Conservation (phyloP, 2,113 vertebrate genomes). For the Cyanistes caeruleus region DNA sequence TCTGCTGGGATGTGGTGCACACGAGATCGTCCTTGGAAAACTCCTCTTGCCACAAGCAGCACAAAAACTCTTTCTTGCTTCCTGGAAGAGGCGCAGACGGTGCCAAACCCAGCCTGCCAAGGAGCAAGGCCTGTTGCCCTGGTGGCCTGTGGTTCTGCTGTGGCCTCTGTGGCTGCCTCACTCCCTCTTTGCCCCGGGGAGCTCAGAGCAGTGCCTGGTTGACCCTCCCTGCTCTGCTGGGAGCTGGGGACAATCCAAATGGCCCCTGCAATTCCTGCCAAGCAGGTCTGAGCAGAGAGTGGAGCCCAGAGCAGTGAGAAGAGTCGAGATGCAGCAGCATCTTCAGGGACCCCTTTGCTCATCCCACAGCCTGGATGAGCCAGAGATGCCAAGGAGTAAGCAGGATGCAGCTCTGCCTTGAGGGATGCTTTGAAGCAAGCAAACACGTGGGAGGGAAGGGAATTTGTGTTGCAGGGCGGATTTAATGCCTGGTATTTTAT, state of each 20-base stretch:
- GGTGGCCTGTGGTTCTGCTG: background rate
- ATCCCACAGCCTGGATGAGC: background rate
- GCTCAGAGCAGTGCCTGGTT: background rate
- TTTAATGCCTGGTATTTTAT: constrained; percentile 36
- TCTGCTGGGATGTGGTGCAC: background rate
- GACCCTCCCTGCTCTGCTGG: background rate
- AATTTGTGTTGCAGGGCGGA: background rate
- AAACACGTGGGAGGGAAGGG: background rate
- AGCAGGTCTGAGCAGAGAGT: background rate
- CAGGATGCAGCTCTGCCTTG: background rate
- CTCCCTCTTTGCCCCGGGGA: background rate
- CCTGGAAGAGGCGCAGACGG: background rate
- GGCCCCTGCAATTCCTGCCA: background rate
- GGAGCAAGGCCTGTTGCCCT: background rate
- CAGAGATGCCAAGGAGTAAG: background rate
- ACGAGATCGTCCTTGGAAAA: background rate
- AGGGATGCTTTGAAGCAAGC: constrained; percentile 2
- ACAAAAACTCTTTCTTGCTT: background rate
- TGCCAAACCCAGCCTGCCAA: background rate
- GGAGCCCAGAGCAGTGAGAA: background rate
- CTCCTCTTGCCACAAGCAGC: background rate
- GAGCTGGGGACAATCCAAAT: background rate
- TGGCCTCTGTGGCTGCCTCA: background rate
- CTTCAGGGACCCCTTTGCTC: background rate
- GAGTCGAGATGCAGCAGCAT: background rate